These are phyloP conservation scores for Zoanthus sansibaricus DNA, from an alignment of 92 coral and sea anemone species.

Conservation along the genomic window DNA sequence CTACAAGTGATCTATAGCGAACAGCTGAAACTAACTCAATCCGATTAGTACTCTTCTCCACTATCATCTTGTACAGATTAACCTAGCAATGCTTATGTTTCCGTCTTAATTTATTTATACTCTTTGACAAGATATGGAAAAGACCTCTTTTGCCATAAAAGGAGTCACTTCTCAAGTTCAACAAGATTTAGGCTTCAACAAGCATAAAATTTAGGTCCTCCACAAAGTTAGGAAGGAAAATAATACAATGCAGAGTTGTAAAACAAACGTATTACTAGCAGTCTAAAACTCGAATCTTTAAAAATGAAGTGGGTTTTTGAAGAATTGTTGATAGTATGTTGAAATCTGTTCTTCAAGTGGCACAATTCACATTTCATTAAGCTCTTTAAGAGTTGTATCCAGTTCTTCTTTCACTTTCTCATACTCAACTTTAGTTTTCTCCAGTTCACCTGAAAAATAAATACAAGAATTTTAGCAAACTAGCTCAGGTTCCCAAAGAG, in stretches of 20 bases:
- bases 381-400: conserved; percentile 86
- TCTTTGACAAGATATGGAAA: conserved; percentile 2
- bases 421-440: conserved; percentile 84
- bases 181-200: not conserved
- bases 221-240: not conserved
- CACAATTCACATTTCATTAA: conserved; percentile 86
- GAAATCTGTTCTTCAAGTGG: not conserved
- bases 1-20: not conserved
- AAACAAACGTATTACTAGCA: not conserved
- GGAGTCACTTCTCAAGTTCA: not conserved
- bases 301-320: not conserved
- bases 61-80: not conserved
- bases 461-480: not conserved
- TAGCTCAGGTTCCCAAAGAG: too few relatives aligned
- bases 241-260: conserved; percentile 12
- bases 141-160: conserved; percentile 14
- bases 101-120: not conserved
- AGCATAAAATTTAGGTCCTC: not conserved
- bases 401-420: conserved; percentile 85
- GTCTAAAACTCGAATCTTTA: conserved; percentile 25
- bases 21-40: not conserved
- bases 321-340: too few relatives aligned
- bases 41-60: not conserved
- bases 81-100: not conserved
- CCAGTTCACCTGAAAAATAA: conserved; percentile 76